Conservation (phyloP, 2,113 vertebrate genomes). For the Ophiodon elongatus region DNA sequence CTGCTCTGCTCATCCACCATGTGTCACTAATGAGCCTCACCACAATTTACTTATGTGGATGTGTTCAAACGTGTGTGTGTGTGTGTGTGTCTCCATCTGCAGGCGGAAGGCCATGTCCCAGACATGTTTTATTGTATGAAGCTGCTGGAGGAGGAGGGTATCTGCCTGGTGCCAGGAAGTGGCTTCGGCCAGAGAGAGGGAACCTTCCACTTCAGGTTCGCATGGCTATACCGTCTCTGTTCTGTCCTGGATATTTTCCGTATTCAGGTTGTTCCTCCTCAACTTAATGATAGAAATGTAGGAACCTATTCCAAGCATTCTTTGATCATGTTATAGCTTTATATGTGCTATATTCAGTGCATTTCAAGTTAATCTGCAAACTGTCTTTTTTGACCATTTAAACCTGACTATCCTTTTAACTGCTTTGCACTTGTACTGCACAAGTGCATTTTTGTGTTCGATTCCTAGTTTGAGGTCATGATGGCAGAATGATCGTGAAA, state of each 20-base stretch:
- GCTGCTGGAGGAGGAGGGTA: constrained; percentile 93
- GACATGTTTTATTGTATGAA: constrained; percentile 94
- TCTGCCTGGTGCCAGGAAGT: constrained; percentile 94
- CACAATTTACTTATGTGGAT: not conserved
- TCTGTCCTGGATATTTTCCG: not conserved
- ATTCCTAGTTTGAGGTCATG: not conserved
- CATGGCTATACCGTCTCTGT: not conserved
- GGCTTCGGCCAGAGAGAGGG: constrained; percentile 93
- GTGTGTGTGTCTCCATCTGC: constrained; percentile 5
- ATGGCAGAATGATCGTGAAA: not conserved
- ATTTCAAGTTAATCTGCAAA: not conserved
- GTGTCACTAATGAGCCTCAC: not conserved
- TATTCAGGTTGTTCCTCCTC: not conserved
- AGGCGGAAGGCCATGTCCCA: constrained; percentile 85
- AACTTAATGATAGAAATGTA: not conserved
- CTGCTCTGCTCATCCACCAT: not conserved
- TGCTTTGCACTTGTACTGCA: not conserved
- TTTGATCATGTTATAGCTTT: not conserved
- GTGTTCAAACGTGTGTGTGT: not conserved
- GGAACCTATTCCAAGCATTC: not conserved
- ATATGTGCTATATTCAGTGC: not conserved
- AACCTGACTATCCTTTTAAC: not conserved
- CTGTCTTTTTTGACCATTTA: not conserved
- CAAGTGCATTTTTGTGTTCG: not conserved
- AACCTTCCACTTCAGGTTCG: constrained; percentile 93